phyloP scores from a whole-genome alignment of 2,797 vertebrate species.

The Hydrocynus forskahlii region DNA sequence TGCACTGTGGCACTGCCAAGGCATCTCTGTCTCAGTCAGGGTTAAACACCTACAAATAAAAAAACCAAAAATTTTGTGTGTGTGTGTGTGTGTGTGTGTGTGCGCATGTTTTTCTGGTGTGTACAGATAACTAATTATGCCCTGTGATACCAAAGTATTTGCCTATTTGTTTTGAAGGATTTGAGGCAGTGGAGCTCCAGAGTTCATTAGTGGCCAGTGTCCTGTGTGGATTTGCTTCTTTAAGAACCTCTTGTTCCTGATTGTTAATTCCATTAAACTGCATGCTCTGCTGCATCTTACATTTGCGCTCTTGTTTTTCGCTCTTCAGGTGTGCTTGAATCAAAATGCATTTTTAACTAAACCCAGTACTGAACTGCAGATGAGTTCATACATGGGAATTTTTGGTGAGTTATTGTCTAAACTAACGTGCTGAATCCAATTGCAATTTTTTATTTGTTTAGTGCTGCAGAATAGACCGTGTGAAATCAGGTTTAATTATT shows the following conservation, averaged over 20 bases:
- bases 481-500: background rate
- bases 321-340: background rate
- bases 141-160: background rate
- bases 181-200: no score
- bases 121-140: background rate
- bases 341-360: conserved; percentile 9
- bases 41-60: no score
- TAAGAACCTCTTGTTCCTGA: conserved; percentile 72
- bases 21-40: background rate
- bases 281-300: conserved; percentile 51
- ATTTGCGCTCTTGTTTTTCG: conserved; percentile 16
- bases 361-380: background rate
- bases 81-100: no score
- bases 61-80: no score
- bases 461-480: background rate
- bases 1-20: background rate
- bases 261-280: conserved; percentile 31
- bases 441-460: background rate
- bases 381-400: background rate
- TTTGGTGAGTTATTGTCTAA: background rate
- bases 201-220: no score
- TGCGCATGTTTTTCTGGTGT: background rate
- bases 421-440: background rate
- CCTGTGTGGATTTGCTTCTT: conserved; percentile 68
- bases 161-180: conserved; percentile 16